These are phyloP conservation scores for Balanococcus diminutus DNA, from an alignment of 2,888 invertebrate species.

Conservation along the genomic window DNA sequence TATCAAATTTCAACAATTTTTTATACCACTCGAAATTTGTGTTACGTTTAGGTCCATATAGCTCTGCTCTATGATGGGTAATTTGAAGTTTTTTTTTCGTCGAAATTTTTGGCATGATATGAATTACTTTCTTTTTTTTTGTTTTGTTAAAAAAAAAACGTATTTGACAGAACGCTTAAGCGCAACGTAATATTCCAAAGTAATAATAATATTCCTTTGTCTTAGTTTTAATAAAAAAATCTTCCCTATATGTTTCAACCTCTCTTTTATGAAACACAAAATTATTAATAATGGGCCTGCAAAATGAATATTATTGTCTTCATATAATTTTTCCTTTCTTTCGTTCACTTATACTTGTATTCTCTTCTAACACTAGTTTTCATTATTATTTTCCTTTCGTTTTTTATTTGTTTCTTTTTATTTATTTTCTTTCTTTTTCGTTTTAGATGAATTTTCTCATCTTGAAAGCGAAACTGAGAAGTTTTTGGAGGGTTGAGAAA, in stretches of 20 bases:
- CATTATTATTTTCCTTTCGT: neutral
- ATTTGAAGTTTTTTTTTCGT: neutral
- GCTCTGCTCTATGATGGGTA: neutral
- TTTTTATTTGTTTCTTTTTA: no score
- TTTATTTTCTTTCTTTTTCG: neutral
- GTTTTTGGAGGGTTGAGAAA: neutral
- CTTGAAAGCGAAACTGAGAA: neutral
- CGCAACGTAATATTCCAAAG: constrained; percentile 35
- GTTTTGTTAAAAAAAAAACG: neutral
- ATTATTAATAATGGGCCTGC: constrained; percentile 46
- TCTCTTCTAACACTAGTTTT: constrained; percentile 8
- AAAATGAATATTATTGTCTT: constrained; percentile 44
- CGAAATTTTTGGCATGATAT: neutral
- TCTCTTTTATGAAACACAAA: constrained; percentile 19
- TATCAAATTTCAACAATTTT: neutral
- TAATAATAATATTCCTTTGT: constrained; percentile 48
- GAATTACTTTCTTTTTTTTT: neutral
- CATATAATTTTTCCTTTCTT: neutral
- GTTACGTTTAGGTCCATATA: neutral
- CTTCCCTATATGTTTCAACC: constrained; percentile 14
- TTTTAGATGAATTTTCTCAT: neutral
- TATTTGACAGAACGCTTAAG: constrained; percentile 26
- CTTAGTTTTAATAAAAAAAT: constrained; percentile 46
- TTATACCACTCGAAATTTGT: neutral
- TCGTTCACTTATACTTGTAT: neutral